Evolutionary conservation across 2,797 vertebrate species (phyloP).

Genomic region (Thunnus albacares): DNA sequence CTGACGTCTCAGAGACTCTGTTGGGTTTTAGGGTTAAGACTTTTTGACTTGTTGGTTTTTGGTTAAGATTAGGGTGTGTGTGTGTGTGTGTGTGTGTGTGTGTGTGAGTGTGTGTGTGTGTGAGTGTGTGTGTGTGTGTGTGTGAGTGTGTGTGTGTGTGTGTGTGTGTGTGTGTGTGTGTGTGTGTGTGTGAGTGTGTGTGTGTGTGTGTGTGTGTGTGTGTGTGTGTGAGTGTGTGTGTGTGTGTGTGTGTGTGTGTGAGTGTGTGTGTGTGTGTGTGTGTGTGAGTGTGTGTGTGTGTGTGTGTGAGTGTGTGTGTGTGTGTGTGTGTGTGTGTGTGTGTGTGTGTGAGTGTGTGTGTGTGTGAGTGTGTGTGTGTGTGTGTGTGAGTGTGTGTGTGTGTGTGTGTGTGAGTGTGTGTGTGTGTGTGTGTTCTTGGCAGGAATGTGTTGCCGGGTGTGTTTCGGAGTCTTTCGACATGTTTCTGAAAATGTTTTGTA

Average conservation of each 20-base stretch:
- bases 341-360: slow-evolving; percentile 17
- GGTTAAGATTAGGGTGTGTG: background rate
- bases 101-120: slow-evolving; percentile 1
- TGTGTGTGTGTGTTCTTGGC: background rate
- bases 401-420: slow-evolving; percentile 8
- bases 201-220: background rate
- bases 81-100: slow-evolving; percentile 22
- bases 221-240: slow-evolving; percentile 8
- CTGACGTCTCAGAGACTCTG: background rate
- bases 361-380: background rate
- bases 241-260: slow-evolving; percentile 15
- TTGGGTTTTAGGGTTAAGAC: background rate
- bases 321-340: slow-evolving; percentile 5
- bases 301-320: slow-evolving; percentile 17
- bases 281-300: slow-evolving; percentile 14
- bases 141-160: slow-evolving; percentile 16
- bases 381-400: slow-evolving; percentile 17
- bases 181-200: slow-evolving; percentile 21
- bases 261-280: slow-evolving; percentile 1
- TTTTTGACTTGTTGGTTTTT: background rate
- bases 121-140: slow-evolving; percentile 14
- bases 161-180: slow-evolving; percentile 3
- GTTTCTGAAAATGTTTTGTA: no score
- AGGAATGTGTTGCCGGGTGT: slow-evolving; percentile 19
- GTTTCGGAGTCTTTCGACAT: background rate